Base-by-base conservation (phyloP, 2,888 invertebrate genomes). In the Leptinotarsa rubiginosa region DNA sequence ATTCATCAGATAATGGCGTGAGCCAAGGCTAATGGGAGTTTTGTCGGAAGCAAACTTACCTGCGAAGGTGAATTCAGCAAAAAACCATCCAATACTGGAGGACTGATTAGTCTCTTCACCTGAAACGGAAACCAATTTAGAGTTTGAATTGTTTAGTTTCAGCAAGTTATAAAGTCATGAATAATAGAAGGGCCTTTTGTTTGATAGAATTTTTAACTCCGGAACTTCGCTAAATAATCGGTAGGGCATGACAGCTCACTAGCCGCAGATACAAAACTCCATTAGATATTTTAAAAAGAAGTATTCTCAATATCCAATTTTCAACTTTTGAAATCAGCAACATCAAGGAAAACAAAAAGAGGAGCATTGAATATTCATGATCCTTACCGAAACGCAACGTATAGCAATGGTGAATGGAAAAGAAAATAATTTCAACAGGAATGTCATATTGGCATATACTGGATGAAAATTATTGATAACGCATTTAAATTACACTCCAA, bases 91-190 rank as follows among this genome's bases (percentile, higher is more conserved):
- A 20, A 20, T 25, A 20, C 12, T 56, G 56, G 56, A 22, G 20
- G 25, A 56, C 13, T 22, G 20, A 56, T 56, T 22, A 56, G 56
- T 56, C 56, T 56, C 4, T 56, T 56, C 56, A 56, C 56, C 56
- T 56, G 56, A 56, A 56, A 56, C 56, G 20, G 15, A 56, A 56
- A 22, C 56, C 1, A 22, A 56, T 56, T 56, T 56, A 12, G 22
- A 56, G 56, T 56, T 56, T 20, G 20, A 56, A 56, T 56, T 56
- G 56, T 56, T 56, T 10, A 56, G 20, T 56, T 20, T 56, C 56
- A 22, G 22, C 22, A 56, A 56, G 22, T 22, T 56, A 22, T 12
- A 56, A 56, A 56, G 56, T 16, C 22, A 56, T 56, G 15, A 20
- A 56, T 56, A 56, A 56, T 56, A 0, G 4, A 56, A 56, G 13